Base-by-base conservation (phyloP, 2,113 vertebrate species). In the Coptodon rendalli region DNA sequence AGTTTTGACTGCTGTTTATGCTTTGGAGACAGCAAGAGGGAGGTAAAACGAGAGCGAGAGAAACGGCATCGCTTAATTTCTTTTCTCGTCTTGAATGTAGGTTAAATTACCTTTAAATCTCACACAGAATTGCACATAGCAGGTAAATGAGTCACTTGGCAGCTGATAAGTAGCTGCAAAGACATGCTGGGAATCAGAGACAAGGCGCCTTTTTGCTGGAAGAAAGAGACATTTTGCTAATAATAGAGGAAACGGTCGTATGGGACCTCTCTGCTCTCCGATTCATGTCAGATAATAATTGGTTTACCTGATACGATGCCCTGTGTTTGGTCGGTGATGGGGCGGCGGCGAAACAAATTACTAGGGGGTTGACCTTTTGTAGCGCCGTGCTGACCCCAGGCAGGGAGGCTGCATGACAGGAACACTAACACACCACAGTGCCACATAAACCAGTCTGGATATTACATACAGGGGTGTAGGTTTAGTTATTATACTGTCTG, bases 211-310 rank as follows among this genome's bases (percentile, higher is more conserved):
- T 96, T 80, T 95, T 73, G 88, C 50, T 3, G 52, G 48, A 48
- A 86, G 68, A 90, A 71, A 88, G 86, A 88, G 79, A 88, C 89
- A 80, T 93, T 87, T 61, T 63, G 79, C 92, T 95, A 94, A 92
- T 95, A 94, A 94, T 82, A 94, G 94, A 85, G 91, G 91, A 95
- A 95, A 92, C 29, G 86, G 94, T 94, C 66, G 34, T 83, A 38
- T 91, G 94, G 93, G 94, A 95, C 94, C 82, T 87, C 88, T 80
- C 40, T 93, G 54, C 45, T 89, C 93, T 93, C 84, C 6, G 22
- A 94, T 94, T 95, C 94, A 94, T 96, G 94, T 97, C 95, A 94
- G 82, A 95, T 93, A 94, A 96, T 95, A 96, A 95, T 96, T 96
- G 91, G 95, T 96, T 96, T 95, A 94, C 89, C 92, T 94, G 59